These are phyloP conservation scores for Urosaurus nigricauda DNA, from an alignment of 2,797 vertebrate species.

Conservation along the genomic window DNA sequence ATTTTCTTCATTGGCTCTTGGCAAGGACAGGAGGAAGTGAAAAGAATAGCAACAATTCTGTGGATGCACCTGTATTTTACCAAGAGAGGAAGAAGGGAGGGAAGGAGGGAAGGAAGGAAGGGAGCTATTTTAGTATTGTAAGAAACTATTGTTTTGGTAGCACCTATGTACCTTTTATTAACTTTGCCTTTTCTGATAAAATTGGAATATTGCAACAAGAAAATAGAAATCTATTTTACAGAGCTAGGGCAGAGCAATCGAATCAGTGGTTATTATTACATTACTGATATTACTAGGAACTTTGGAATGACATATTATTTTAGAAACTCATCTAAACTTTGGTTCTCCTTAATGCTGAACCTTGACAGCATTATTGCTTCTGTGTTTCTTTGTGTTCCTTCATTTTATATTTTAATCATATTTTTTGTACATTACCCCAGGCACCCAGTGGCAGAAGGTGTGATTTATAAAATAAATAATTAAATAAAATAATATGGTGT, in stretches of 20 bases:
- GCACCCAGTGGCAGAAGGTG: neutral
- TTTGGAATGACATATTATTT: neutral
- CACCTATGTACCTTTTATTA: slow-evolving; percentile 36
- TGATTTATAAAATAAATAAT: neutral
- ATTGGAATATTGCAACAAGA: slow-evolving; percentile 47
- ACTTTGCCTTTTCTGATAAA: slow-evolving; percentile 10
- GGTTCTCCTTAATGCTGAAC: neutral
- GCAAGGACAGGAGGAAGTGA: slow-evolving; percentile 44
- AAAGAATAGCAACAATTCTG: slow-evolving; percentile 49
- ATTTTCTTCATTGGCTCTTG: slow-evolving; percentile 48
- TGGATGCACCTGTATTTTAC: slow-evolving; percentile 16
- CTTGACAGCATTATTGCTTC: neutral
- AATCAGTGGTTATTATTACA: neutral
- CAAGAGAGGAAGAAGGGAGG: neutral
- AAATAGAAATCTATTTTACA: slow-evolving; percentile 31
- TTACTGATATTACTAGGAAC: neutral
- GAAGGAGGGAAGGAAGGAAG: neutral
- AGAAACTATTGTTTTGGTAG: slow-evolving; percentile 39
- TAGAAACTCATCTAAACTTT: slow-evolving; percentile 24
- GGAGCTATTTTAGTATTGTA: neutral
- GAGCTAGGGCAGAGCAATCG: slow-evolving; percentile 26
- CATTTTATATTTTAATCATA: no score
- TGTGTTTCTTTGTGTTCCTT: neutral
- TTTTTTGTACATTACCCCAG: no score
- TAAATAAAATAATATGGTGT: neutral